phyloP scores from a whole-genome alignment of 2,113 vertebrate species.

The Tringa solitaria region DNA sequence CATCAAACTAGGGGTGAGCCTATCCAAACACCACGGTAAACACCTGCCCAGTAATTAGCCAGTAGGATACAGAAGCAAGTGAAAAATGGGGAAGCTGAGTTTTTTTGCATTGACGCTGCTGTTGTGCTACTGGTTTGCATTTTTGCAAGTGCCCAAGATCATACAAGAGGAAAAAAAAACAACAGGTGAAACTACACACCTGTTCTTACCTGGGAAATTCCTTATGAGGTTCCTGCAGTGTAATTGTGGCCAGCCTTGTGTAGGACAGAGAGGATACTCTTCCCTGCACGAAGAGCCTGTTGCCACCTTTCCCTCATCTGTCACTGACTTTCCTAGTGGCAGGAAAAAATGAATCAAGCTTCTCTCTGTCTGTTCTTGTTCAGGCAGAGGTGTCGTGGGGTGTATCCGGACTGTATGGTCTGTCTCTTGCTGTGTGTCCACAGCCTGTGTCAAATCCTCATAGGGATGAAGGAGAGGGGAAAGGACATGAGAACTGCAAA shows the following conservation, averaged over 20 bases:
- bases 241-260: not conserved
- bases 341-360: not conserved
- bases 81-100: not conserved
- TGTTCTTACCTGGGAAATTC: not conserved
- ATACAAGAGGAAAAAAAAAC: not conserved
- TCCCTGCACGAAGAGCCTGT: not conserved
- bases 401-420: not conserved
- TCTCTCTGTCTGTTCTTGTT: not conserved
- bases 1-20: not conserved
- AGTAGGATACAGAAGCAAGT: no score
- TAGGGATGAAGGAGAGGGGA: no score
- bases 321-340: not conserved
- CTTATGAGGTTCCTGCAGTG: not conserved
- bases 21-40: not conserved
- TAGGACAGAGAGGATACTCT: not conserved
- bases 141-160: not conserved
- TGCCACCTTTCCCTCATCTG: not conserved
- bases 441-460: not conserved
- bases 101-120: not conserved
- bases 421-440: not conserved
- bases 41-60: rapidly evolving
- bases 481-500: not conserved
- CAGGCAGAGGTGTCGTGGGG: not conserved
- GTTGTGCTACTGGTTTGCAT: not conserved
- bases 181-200: not conserved